Evolutionary conservation across 2,797 vertebrate genomes (phyloP), one percentile per base, ranked within the genome.

Genomic region (Hyperoplus immaculatus): DNA sequence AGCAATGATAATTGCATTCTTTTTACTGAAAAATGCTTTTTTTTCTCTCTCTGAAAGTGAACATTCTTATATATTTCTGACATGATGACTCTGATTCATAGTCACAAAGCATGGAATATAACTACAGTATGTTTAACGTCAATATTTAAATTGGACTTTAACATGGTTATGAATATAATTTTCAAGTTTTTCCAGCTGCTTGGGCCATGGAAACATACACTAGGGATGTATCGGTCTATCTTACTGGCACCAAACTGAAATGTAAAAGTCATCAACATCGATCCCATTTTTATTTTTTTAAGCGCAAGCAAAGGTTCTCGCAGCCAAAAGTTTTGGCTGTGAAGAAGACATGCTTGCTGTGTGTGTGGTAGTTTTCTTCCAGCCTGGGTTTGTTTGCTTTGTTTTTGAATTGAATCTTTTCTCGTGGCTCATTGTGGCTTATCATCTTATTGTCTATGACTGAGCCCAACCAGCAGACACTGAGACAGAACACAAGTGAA

Each of bases 361-460:
- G 51, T 75, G 63, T 78, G 67, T 45, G 58, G 41, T 64, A 67
- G 46, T 72, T 77, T 71, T 53, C 56, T 15, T 67, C 49, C 55
- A 56, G 69, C 74, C 81, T 61, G 9, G 73, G 50, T 76, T 69
- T 75, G 69, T 75, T 51, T 61, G 43, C 83, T 85, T 70, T 61
- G 43, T 85, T 85, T 70, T 60, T 81, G 68, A 88, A 73, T 73
- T 62, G 29, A 77, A 61, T 87, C 51, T 86, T 56, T 73, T 72
- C 66, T 67, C 59, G 36, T 58, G 56, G 80, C 70, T 83, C 61
- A 69, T 45, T 76, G 39, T 58, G 59, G 72, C 64, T 87, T 77
- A 85, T 79, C 69, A 47, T 85, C 56, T 75, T 79, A 82, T 84
- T 90, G 75, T 90, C 59, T 87, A 6, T 85, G 72, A 62, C 78